Percentiles rank a stretch among this genome's conserved stretches.
Conservation (phyloP, 2,888 invertebrate genomes). For the Patella pellucida region DNA sequence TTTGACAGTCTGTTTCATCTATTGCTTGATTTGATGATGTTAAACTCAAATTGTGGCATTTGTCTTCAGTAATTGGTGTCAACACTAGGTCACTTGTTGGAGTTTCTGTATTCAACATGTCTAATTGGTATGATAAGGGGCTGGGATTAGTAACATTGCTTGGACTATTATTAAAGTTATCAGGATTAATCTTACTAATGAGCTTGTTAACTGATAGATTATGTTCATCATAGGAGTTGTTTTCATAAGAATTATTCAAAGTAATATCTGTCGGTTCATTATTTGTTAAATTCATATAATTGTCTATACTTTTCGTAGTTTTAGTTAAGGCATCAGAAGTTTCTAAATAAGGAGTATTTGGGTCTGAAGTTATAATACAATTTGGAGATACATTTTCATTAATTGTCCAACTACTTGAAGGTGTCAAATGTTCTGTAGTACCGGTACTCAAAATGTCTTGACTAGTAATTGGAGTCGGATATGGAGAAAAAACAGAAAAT, state of each 20-base stretch:
- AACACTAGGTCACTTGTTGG: neutral
- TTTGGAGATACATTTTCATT: no score
- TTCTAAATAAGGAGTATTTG: no score
- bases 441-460: no score
- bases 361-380: no score
- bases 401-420: no score
- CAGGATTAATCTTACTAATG: neutral
- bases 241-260: neutral
- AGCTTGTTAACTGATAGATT: neutral
- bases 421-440: no score
- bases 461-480: neutral
- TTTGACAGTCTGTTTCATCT: neutral
- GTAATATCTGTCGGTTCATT: neutral
- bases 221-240: neutral
- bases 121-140: no score
- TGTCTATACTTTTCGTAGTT: neutral
- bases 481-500: neutral
- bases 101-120: neutral
- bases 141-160: no score
- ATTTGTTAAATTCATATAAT: no score
- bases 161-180: no score
- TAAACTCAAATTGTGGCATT: no score
- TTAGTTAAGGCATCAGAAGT: neutral
- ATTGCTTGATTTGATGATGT: neutral
- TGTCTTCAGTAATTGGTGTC: no score